Percentiles rank a stretch among this genome's conserved stretches.
phyloP scores from a whole-genome alignment of 2,888 invertebrate species.

The Melanchra persicariae region DNA sequence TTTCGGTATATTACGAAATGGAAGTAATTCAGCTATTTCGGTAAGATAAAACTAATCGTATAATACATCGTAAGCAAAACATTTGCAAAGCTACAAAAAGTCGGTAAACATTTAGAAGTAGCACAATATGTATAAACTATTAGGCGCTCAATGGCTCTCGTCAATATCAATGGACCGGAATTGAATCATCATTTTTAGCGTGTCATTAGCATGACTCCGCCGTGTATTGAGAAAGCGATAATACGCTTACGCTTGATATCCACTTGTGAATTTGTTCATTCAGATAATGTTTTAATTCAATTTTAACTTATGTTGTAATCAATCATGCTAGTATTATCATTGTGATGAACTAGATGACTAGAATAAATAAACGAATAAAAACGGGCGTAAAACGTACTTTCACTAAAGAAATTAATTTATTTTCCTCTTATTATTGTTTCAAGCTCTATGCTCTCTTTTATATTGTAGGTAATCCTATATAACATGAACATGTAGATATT shows the following conservation, averaged over 20 bases:
- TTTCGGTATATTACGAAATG: slow-evolving; percentile 18
- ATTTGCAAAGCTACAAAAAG: slow-evolving; percentile 5
- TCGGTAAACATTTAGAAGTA: slow-evolving; percentile 26
- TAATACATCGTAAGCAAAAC: slow-evolving; percentile 10
- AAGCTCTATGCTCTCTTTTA: background rate
- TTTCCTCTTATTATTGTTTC: background rate
- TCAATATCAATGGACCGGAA: slow-evolving; percentile 64
- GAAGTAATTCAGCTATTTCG: slow-evolving; percentile 20
- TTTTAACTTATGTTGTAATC: slow-evolving; percentile 9
- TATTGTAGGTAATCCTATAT: background rate
- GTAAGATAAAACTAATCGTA: slow-evolving; percentile 13
- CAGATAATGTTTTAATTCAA: slow-evolving; percentile 17
- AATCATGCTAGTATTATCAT: no score
- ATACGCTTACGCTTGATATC: slow-evolving; percentile 30
- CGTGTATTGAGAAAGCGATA: slow-evolving; percentile 68
- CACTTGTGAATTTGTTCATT: slow-evolving; percentile 30
- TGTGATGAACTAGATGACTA: no score
- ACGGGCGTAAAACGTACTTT: background rate
- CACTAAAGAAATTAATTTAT: background rate
- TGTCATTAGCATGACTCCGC: slow-evolving; percentile 75
- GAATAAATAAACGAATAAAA: no score
- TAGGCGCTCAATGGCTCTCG: slow-evolving; percentile 28
- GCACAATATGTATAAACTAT: slow-evolving; percentile 23
- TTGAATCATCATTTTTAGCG: slow-evolving; percentile 78
- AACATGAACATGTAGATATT: slow-evolving; percentile 5